Base-by-base conservation (phyloP, 2,888 invertebrate species). In the Chrysodeixis includens region DNA sequence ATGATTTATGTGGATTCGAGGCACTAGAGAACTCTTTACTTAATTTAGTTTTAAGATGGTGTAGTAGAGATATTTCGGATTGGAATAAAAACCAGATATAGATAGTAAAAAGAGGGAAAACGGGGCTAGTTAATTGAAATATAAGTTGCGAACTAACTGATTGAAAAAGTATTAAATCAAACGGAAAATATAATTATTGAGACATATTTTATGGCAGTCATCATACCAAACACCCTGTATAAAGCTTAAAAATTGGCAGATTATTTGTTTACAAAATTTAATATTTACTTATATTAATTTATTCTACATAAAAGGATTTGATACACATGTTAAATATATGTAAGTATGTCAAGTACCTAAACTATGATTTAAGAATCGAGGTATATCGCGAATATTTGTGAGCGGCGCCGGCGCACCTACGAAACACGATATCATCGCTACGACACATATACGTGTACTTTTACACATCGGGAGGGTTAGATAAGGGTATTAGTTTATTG, bases 401-500 rank as follows among this genome's bases (percentile, higher is more conserved):
- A 51, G 26, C 51, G 30, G 57, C 52, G 60, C 65, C 30, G 16
- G 14, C 65, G 40, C 60, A 61, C 60, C 54, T 52, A 5, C 16
- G 20, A 49, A 20, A 3, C 58, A 58, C 60, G 52, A 40, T 30
- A 20, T 30, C 8, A 55, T 59, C 40, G 22, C 53, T 30, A 54
- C 30, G 49, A 35, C 26, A 35, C 46, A 58, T 18, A 3, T 30
- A 30, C 44, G 40, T 44, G 26, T 26, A 61, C 58, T n/a, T 64
- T 69, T 69, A 74, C 62, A 62, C 70, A 76, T 67, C 62, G 69
- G 74, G 40, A 73, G 22, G 68, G 70, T 64, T 65, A 69, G 80
- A 78, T 77, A 78, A 71, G 71, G 58, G 40, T 66, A 49, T 18
- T 49, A 10, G 9, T 46, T 46, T 18, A 18, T 46, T 46, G 18